Evolutionary conservation across 2,888 invertebrate genomes (phyloP), one percentile per base, ranked within the genome.

Genomic region (Drosophila limbata): DNA sequence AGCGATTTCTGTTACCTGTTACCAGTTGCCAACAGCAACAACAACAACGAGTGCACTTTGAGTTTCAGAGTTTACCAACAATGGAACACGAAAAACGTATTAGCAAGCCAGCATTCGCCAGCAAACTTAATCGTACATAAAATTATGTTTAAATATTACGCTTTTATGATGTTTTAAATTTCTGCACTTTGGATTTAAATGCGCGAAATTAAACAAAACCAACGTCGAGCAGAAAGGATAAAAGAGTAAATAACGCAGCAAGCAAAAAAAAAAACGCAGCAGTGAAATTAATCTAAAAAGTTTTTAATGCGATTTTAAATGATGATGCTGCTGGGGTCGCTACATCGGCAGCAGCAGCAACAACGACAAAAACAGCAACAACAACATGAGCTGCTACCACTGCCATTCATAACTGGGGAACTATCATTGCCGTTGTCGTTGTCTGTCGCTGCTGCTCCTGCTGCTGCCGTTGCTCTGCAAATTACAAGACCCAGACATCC

Each of bases 291-390:
- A 91, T 91, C 91, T 91, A 90, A 91, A 91, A 91, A 91, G 82
- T 91, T 91, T 91, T 91, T 91, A 91, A 91, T 91, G 89, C 89
- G 90, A 88, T 91, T 91, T 91, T 91, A 91, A 91, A 91, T 91
- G 89, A 90, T 88, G 85, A 70, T 87, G 81, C 78, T 73, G 73
- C 39, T 53, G 50, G 65, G 56, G 76, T 63, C 66, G 66, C 37
- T 61, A 52, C 57, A 50, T 11, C 53, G 40, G 19, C 33, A 64
- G 39, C 61, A 59, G 25, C 59, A 52, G 13, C 55, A 56, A 15
- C 50, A 55, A 25, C 66, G 47, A 35, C 53, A 45, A 17, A 50
- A 80, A 25, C 25, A 25, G 6, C 57, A 67, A 40, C 47, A 51
- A 28, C 57, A 60, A 59, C 37, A 44, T 19, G 28, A 40, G 45